Evolutionary conservation across 2,888 invertebrate genomes (phyloP), one percentile per base, ranked within the genome.

Genomic region (Helicoverpa assulta): DNA sequence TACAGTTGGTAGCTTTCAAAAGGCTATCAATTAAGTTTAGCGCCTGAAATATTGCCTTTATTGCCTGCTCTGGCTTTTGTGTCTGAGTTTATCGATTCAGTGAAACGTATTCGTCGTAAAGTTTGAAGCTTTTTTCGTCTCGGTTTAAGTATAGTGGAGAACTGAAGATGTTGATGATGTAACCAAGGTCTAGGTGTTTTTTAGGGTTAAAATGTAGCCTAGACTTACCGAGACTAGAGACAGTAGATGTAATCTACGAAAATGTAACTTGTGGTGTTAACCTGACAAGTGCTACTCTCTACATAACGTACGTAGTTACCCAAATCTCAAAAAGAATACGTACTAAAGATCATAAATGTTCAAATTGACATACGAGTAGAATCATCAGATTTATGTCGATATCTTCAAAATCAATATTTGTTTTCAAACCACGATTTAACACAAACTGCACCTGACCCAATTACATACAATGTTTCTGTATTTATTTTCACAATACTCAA

Each of bases 11-110:
- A 65, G 59, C 59, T 75, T 79, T 75, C 68, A 68, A 58, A 61
- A 66, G 65, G 47, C 68, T 67, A 82, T 82, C 81, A 69, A 78
- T 72, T 72, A 59, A 79, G 73, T 76, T 76, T 75, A 81, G 74
- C 77, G 73, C 8, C 57, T 64, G 65, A 66, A 43, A 62, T 67
- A 69, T 66, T 29, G 68, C 58, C 54, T 63, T 68, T 69, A 70
- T 70, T n/a, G 62, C 54, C 47, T 19, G 70, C 33, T 68, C 69
- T 75, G 74, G 68, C 62, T 66, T 76, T 73, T 73, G 69, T 76
- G 68, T 59, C 5, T 6, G 58, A 62, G 57, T 81, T 80, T 73
- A 76, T 69, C 73, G 71, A 67, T 70, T 69, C 67, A 63, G 29
- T 10, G 57, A 75, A 70, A 52, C 43, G 33, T 70, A 53, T 60